Evolutionary conservation across 2,888 invertebrate genomes (phyloP), one percentile per base, ranked within the genome.

Genomic region (Rhagium mordax): DNA sequence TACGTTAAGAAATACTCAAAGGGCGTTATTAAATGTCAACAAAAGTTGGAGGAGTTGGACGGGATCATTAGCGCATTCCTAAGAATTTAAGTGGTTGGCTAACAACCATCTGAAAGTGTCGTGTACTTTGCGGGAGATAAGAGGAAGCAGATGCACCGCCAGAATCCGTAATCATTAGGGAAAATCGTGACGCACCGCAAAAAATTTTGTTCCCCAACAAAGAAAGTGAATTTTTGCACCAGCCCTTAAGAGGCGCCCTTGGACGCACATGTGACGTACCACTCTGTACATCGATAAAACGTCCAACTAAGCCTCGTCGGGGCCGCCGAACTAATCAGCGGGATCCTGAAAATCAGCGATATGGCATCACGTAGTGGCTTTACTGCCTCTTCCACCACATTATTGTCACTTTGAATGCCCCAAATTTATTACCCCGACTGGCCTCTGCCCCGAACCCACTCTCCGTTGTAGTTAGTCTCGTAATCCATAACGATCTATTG

Each of bases 401-500:
- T 59, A 59, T 59, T 59, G 33, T 59, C 59, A 16, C 33, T 59
- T 18, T 4, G 33, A 59, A 15, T 27, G 55, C 55, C 15, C 15
- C 55, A 24, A 27, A 57, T 59, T 59, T 59, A 59, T 59, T 33
- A 33, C 59, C 29, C 29, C 8, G 5, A 20, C 29, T 59, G 33
- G 59, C 59, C 59, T 59, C 3, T 59, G 59, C 29, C 59, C 59
- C 33, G 59, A 20, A 33, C 33, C 33, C 59, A 33, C 59, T 59
- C 59, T 41, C 33, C 13, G 41, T 41, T 41, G 41, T 41, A 29
- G 18, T 59, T 41, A 41, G 59, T 59, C 16, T 10, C 21, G 59
- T 41, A 59, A 59, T 59, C 59, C 59, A 10, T 33, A 59, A 59
- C 59, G 59, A 59, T 59, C 59, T 41, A 59, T 59, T 33, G 59